phyloP scores from a whole-genome alignment of 2,797 vertebrate genomes.

The Poeciliopsis turneri region DNA sequence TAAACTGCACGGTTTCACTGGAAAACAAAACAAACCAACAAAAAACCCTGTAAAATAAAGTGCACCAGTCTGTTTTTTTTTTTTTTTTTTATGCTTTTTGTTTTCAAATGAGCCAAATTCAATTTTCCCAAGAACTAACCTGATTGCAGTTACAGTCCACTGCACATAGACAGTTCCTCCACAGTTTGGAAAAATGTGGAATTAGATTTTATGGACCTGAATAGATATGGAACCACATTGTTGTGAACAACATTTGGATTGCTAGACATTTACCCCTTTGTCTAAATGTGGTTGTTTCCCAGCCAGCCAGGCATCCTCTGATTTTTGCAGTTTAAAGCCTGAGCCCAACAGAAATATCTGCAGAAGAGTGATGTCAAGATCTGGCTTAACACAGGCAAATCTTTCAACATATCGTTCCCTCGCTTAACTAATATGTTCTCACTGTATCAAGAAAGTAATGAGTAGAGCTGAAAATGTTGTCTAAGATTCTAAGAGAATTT shows the following conservation, averaged over 20 bases:
- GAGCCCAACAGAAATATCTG: not conserved
- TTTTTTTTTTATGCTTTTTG: not conserved
- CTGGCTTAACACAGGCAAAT: not conserved
- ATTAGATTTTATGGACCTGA: not conserved
- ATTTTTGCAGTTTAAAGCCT: not conserved
- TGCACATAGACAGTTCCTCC: constrained; percentile 4
- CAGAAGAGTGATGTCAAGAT: not conserved
- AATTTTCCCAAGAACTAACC: constrained; percentile 9
- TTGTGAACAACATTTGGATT: not conserved
- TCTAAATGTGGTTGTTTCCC: not conserved
- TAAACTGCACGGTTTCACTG: not conserved
- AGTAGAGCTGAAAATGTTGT: not conserved
- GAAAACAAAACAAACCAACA: not conserved
- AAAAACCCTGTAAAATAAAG: not conserved
- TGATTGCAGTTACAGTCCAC: constrained; percentile 3
- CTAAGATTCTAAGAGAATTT: not conserved
- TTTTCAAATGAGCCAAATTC: not conserved
- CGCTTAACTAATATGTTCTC: not conserved
- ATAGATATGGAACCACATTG: not conserved
- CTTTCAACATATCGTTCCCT: not conserved
- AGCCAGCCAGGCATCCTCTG: not conserved
- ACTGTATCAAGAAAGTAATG: not conserved
- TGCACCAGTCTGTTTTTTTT: not conserved
- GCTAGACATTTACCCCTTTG: not conserved
- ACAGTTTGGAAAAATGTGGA: not conserved